A percentile compares a stretch with the other conserved stretches of the same genome.
These are phyloP conservation scores for Steatornis caripensis DNA, from an alignment of 2,113 vertebrate species.

Conservation along the genomic window DNA sequence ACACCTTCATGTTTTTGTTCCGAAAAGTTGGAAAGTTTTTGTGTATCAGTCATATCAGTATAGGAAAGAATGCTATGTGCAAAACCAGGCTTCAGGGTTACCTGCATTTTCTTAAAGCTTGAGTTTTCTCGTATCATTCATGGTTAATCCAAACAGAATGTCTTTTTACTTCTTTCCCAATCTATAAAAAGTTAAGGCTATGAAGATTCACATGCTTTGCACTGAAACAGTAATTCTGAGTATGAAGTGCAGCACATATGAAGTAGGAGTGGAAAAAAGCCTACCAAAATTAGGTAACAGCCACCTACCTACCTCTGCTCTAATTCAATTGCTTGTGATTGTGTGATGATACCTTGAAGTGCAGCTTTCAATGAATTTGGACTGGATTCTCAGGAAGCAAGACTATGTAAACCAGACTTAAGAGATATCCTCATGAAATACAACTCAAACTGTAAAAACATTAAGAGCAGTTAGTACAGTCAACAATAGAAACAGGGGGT, in stretches of 20 bases:
- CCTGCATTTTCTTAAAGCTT: background rate
- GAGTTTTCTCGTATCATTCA: background rate
- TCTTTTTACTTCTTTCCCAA: background rate
- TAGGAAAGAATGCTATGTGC: background rate
- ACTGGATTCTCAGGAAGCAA: background rate
- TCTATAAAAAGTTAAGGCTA: background rate
- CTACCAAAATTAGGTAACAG: background rate
- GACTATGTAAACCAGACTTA: background rate
- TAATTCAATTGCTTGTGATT: background rate
- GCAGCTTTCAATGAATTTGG: background rate
- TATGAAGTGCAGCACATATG: background rate
- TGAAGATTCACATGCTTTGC: background rate
- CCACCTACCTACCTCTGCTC: background rate
- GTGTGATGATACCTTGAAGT: background rate
- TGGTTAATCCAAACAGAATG: background rate
- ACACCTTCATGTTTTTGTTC: background rate
- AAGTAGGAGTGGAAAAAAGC: background rate
- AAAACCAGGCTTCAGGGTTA: background rate
- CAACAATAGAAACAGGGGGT: background rate
- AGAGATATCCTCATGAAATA: background rate
- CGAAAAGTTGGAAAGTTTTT: background rate
- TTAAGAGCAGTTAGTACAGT: background rate
- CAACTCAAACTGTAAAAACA: background rate
- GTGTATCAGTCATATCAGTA: background rate
- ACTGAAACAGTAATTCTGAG: background rate